Evolutionary conservation across 1,140 invertebrate genomes (phyloP).

Genomic region (Ephestia elutella): DNA sequence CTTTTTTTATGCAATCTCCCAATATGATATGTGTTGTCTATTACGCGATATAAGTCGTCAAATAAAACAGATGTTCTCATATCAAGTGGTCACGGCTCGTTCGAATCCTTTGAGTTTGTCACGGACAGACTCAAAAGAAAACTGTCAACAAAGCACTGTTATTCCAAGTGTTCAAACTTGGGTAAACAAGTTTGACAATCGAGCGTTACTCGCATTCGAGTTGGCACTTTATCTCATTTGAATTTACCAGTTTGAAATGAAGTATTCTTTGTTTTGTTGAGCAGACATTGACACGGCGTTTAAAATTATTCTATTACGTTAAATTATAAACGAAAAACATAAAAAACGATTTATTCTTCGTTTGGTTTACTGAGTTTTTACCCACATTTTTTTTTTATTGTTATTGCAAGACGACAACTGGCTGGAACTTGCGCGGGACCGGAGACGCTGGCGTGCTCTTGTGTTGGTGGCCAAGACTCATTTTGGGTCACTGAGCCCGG

Average conservation of each 20-base stretch:
- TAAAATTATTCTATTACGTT: no score
- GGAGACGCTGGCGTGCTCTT: no score
- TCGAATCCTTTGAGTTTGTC: conserved; percentile 59
- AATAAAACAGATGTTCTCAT: conserved; percentile 42
- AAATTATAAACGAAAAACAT: no score
- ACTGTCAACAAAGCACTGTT: conserved; percentile 61
- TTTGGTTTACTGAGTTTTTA: no score
- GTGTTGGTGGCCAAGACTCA: no score
- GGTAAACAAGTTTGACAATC: conserved; percentile 58
- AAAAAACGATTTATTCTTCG: no score
- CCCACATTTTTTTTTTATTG: no score
- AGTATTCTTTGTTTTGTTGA: conserved; percentile 15
- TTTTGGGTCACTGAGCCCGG: no score
- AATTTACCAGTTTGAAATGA: background rate
- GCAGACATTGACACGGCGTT: background rate
- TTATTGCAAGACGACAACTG: no score
- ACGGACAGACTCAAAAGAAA: conserved; percentile 51
- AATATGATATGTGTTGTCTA: background rate
- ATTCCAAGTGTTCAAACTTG: conserved; percentile 55
- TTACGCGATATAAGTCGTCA: background rate
- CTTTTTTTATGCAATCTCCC: background rate
- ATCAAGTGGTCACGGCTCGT: conserved; percentile 40
- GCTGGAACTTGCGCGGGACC: no score
- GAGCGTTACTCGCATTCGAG: conserved; percentile 18
- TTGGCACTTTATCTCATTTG: conserved; percentile 2